Evolutionary conservation across 92 coral and sea anemone species (phyloP), one percentile per base, ranked within the genome.

Genomic region (Muricea muricata): DNA sequence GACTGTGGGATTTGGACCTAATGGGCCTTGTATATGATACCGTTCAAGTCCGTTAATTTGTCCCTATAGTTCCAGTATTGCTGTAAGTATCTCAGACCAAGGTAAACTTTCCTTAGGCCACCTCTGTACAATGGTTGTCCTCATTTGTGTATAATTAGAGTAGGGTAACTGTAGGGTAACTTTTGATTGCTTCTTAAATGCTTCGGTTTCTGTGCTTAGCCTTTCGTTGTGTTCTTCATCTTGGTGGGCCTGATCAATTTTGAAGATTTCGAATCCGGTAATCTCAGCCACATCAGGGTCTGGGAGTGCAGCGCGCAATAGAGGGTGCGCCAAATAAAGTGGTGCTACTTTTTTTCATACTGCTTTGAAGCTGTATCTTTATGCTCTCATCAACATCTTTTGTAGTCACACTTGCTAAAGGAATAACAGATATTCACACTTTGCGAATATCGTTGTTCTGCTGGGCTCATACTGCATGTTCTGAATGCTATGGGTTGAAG

Each of bases 341-440:
- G 81, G 31, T 11, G 78, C 73, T 1, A 89, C 87, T 80, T 50
- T 83, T 71, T 87, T 88, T 81, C 76, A 89, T 15, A 42, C 34
- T 11, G 34, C 42, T 41, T 10, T 83, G 54, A 88, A 88, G 31
- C 58, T 63, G 25, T 86, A 86, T 41, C 93, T 58, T 71, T 87
- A 88, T 0, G 87, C 86, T 25, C 75, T 82, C 93, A 90, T 86
- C 6, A 90, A 78, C 93, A 86, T 81, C 20, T 47, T 39, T 73
- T 90, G 93, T 2, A 83, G 72, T 90, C 90, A 65, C 73, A 90
- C 48, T 90, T 90, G 24, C 68, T 72, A 81, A 90, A 87, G 7
- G 70, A 24, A 68, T 87, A 41, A 56, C 91, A 87, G 50, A 90
- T 87, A 47, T 89, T 81, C 56, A 80, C 80, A 13, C 80, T 81